Percentiles rank a stretch among this genome's conserved stretches.
phyloP scores from a whole-genome alignment of 2,113 vertebrate genomes.

The Natator depressus region DNA sequence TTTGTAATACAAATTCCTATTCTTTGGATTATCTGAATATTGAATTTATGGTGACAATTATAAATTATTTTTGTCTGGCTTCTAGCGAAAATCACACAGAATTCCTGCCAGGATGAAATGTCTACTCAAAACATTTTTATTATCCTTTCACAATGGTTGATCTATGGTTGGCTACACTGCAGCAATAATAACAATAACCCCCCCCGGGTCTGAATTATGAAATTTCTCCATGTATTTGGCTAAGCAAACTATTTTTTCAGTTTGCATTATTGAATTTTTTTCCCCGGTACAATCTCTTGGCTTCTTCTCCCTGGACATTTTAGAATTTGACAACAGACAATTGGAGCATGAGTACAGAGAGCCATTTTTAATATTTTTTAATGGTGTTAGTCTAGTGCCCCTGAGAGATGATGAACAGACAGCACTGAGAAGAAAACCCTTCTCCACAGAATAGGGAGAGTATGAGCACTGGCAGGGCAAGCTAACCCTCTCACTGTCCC shows the following conservation, averaged over 20 bases:
- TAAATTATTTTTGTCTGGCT: conserved; percentile 49
- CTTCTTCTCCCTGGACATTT: conserved; percentile 23
- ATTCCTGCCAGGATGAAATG: not conserved
- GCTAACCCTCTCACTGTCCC: not conserved
- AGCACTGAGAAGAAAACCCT: not conserved
- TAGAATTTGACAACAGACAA: not conserved
- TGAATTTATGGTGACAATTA: conserved; percentile 60
- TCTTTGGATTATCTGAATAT: conserved; percentile 49
- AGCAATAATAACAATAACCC: not conserved
- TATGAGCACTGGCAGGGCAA: not conserved
- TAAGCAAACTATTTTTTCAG: not conserved
- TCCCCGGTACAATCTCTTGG: not conserved
- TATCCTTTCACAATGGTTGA: not conserved
- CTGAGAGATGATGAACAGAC: not conserved
- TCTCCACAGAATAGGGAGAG: not conserved
- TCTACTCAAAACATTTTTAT: not conserved
- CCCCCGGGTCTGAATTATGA: not conserved
- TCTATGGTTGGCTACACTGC: not conserved
- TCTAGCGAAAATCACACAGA: not conserved
- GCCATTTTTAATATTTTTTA: not conserved
- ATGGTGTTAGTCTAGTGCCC: not conserved
- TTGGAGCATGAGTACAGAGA: not conserved
- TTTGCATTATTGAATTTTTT: not conserved
- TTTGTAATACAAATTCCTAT: conserved; percentile 36
- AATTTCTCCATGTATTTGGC: not conserved